These are phyloP conservation scores for Gymnoscopelus braueri DNA, from an alignment of 2,797 vertebrate genomes.

Conservation along the genomic window DNA sequence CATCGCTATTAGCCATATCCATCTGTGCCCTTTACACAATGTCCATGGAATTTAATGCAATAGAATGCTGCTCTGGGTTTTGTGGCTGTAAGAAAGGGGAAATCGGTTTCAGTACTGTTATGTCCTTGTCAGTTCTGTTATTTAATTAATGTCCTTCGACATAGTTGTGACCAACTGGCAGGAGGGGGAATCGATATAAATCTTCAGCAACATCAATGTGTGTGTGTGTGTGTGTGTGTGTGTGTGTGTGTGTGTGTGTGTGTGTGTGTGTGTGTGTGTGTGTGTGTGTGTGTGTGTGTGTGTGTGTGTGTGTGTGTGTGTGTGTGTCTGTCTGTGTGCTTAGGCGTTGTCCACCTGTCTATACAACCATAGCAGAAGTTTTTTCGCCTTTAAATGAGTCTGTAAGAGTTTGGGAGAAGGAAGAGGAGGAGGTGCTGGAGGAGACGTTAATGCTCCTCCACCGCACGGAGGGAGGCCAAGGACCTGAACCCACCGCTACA, in stretches of 20 bases:
- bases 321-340: not conserved
- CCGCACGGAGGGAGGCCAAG: slow-evolving; percentile 30
- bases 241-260: not conserved
- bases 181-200: slow-evolving; percentile 34
- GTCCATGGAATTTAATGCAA: slow-evolving; percentile 35
- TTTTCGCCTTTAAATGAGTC: not conserved
- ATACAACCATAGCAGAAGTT: not conserved
- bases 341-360: not conserved
- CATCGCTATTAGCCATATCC: slow-evolving; percentile 30
- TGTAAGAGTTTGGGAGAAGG: slow-evolving; percentile 20
- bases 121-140: slow-evolving; percentile 48
- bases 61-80: slow-evolving; percentile 33
- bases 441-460: slow-evolving; percentile 28
- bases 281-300: not conserved
- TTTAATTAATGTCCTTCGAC: slow-evolving; percentile 41
- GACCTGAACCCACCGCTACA: slow-evolving; percentile 45
- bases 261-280: too few species aligned
- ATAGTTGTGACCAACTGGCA: slow-evolving; percentile 34
- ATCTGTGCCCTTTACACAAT: slow-evolving; percentile 44
- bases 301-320: not conserved
- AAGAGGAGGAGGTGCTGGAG: slow-evolving; percentile 13
- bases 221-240: not conserved
- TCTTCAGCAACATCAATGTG: slow-evolving; percentile 21
- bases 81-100: slow-evolving; percentile 2
- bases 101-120: slow-evolving; percentile 36